Conservation (phyloP, 2,797 vertebrate genomes). For the Premnoplex brunnescens region DNA sequence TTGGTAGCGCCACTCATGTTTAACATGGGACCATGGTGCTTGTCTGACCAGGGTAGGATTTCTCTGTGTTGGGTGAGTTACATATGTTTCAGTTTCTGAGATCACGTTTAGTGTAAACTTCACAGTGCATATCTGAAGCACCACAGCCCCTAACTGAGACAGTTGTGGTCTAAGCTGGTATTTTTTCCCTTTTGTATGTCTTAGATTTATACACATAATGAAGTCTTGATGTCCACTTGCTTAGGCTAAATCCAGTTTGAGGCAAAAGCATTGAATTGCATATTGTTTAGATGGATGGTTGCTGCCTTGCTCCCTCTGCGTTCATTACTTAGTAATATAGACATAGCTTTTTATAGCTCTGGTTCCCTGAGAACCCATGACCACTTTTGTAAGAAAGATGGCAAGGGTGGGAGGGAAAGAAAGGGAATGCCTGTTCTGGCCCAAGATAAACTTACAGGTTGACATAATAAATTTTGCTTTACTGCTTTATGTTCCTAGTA, state of each 20-base stretch:
- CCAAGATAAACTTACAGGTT: not conserved
- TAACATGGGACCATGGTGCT: accelerated
- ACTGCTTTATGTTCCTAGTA: not conserved
- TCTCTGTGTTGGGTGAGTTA: accelerated
- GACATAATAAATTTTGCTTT: not conserved
- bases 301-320: not conserved
- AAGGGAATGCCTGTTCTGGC: not conserved
- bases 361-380: not conserved
- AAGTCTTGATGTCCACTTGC: not conserved
- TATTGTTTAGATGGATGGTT: not conserved
- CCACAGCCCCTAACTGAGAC: not conserved
- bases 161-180: not conserved
- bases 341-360: not conserved
- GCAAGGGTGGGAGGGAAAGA: not conserved
- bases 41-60: not conserved
- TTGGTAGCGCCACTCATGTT: not conserved
- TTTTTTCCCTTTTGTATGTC: not conserved
- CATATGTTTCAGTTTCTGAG: not conserved
- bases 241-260: not conserved
- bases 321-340: not conserved
- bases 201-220: not conserved
- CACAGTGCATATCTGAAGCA: not conserved
- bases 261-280: not conserved
- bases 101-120: not conserved
- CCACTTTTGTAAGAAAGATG: not conserved